Evolutionary conservation across 1,140 invertebrate genomes (phyloP).

Genomic region (Steinernema feltiae): DNA sequence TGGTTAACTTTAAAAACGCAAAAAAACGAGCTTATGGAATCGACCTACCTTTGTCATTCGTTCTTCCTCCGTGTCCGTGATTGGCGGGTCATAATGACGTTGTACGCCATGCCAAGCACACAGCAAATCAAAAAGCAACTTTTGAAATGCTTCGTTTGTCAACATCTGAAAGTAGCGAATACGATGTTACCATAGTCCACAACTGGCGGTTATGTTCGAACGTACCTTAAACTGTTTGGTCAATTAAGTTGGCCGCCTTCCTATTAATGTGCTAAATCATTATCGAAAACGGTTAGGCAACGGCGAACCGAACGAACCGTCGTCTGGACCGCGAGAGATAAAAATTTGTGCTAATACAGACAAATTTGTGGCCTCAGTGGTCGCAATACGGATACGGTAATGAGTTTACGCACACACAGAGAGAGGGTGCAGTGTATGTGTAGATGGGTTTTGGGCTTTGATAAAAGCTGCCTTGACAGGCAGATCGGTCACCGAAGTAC

Average conservation of each 20-base stretch:
- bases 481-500: neutral
- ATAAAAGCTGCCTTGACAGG: conserved; percentile 11
- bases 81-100: conserved; percentile 56
- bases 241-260: neutral
- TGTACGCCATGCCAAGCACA: conserved; percentile 57
- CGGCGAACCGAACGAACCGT: conserved; percentile 13
- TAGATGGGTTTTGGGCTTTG: neutral
- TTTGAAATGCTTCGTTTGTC: conserved; percentile 54
- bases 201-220: neutral
- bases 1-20: no score
- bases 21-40: conserved; percentile 18
- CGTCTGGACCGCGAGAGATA: neutral
- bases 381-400: neutral
- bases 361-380: no score
- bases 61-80: conserved; percentile 53
- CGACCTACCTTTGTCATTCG: conserved; percentile 49
- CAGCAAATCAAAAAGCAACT: conserved; percentile 54
- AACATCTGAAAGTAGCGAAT: conserved; percentile 35
- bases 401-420: neutral
- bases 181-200: neutral
- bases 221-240: neutral
- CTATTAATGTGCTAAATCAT: conserved; percentile 4
- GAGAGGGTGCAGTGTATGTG: no score
- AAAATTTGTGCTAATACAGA: no score
- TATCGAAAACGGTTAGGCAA: conserved; percentile 14